Base-by-base conservation (phyloP, 1,140 invertebrate species). In the Ladona fulva region DNA sequence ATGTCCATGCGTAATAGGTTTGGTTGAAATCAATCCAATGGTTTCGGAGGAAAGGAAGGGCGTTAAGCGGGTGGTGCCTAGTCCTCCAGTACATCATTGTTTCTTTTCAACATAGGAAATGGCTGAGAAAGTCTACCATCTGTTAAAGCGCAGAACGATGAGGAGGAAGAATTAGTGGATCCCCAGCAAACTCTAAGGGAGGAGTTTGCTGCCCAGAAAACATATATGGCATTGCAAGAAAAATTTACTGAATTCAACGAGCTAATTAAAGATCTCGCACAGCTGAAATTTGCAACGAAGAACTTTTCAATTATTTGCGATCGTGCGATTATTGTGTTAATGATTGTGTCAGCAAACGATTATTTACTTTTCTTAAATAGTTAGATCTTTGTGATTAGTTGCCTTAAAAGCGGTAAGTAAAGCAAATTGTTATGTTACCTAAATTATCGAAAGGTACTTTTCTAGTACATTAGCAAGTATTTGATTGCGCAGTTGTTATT, bases 291-390 rank as follows among this genome's bases (percentile, higher is more conserved):
- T 98, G 97, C 83, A 84, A 89, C 14, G 95, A 98, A 83, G 97
- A 98, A 85, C 84, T 98, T 1, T 90, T 96, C 80, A 96, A 98
- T 86, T 96, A 94, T 80, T 84, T 97, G 0, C 91, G n/a, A n/a
- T n/a, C n/a, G n/a, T n/a, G n/a, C n/a, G n/a, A n/a, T n/a, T n/a
- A 95, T 84, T 94, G 94, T 81, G 88, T 97, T 19, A 96, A 98
- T 85, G 92, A 96, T 82, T 98, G 96, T 84, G 95, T 93, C 16
- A 87, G 91, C 42, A 90, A 93, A 83, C 89, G 89, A 79, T 86
- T 95, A 11, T 94, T 92, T 81, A 87, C 86, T 77, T 89, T 91
- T 81, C 85, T 95, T 73, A 94, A 94, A 86, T 94, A 89, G 88
- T n/a, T n/a, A n/a, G n/a, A 37, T 5, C 8, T 37, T 37, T 8